Conservation (phyloP, 37 sponge, comb jelly and placozoan species). For the Ephydatia muelleri region DNA sequence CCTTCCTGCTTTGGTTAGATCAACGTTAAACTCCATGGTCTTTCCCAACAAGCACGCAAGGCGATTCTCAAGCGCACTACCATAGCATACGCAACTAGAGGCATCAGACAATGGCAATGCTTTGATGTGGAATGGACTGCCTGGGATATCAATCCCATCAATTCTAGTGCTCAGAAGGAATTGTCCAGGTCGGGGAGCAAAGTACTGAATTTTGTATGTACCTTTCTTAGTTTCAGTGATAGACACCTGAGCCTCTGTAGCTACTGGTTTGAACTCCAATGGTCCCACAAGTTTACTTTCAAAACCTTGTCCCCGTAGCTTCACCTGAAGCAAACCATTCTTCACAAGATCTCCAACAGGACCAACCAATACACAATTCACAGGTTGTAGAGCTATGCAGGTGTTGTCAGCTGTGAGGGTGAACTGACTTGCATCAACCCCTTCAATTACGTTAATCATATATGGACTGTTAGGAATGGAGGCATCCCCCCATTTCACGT, state of each 20-base stretch:
- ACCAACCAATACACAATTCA: conserved; percentile 43
- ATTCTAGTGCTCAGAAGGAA: conserved; percentile 49
- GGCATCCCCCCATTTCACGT: conserved; percentile 46
- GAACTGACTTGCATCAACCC: conserved; percentile 70
- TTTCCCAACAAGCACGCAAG: conserved; percentile 50
- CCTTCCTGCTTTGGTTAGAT: conserved; percentile 76
- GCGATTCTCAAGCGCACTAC: conserved; percentile 68
- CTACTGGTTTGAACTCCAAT: conserved; percentile 16
- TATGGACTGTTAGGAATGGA: conserved; percentile 77
- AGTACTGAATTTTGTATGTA: conserved; percentile 65
- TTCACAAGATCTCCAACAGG: conserved; percentile 58
- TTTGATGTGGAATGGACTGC: conserved; percentile 72
- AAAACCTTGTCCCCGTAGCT: conserved; percentile 10
- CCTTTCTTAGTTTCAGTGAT: conserved; percentile 64
- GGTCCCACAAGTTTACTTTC: conserved; percentile 31
- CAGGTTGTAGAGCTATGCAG: conserved; percentile 35
- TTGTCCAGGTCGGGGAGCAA: conserved; percentile 32
- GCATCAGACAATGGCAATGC: conserved; percentile 69
- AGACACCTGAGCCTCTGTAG: conserved; percentile 14
- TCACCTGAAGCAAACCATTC: conserved; percentile 10
- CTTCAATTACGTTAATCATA: conserved; percentile 35
- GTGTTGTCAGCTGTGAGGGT: conserved; percentile 77
- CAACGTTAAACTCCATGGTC: conserved; percentile 70
- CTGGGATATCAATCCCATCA: conserved; percentile 62
- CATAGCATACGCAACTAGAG: conserved; percentile 66